Evolutionary conservation across 2,797 vertebrate genomes (phyloP).

Genomic region (Melanotaenia boesemani): DNA sequence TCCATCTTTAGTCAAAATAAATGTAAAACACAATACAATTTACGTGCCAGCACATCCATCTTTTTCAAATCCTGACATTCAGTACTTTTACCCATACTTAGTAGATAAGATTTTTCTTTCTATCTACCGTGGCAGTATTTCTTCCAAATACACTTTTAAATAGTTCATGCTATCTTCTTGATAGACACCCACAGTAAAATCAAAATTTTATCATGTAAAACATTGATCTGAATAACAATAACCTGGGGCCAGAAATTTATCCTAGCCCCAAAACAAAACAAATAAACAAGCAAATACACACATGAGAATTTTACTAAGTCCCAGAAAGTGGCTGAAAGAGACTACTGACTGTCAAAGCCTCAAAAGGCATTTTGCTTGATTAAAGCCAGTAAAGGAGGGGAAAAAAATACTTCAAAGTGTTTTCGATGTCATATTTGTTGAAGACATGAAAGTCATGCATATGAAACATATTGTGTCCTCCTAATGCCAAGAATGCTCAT

Average conservation of each 20-base stretch:
- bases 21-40: conserved; percentile 4
- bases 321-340: conserved; percentile 19
- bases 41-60: background rate
- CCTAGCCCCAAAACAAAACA: conserved; percentile 6
- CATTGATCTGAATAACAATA: conserved; percentile 58
- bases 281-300: background rate
- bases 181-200: background rate
- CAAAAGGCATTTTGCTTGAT: conserved; percentile 59
- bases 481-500: conserved; percentile 50
- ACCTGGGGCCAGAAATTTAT: conserved; percentile 48
- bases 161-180: conserved; percentile 11
- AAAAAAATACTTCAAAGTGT: conserved; percentile 61
- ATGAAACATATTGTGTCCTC: conserved; percentile 61
- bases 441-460: conserved; percentile 53
- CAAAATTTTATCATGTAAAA: background rate
- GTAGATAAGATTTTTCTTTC: conserved; percentile 1
- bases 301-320: conserved; percentile 14
- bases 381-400: conserved; percentile 51
- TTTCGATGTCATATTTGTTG: conserved; percentile 49
- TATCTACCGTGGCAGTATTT: background rate
- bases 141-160: conserved; percentile 9
- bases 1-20: background rate
- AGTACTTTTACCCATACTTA: background rate
- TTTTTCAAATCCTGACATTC: conserved; percentile 12
- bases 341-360: conserved; percentile 52